Conservation (phyloP, 2,113 vertebrate species). For the Psittacara wagleri region DNA sequence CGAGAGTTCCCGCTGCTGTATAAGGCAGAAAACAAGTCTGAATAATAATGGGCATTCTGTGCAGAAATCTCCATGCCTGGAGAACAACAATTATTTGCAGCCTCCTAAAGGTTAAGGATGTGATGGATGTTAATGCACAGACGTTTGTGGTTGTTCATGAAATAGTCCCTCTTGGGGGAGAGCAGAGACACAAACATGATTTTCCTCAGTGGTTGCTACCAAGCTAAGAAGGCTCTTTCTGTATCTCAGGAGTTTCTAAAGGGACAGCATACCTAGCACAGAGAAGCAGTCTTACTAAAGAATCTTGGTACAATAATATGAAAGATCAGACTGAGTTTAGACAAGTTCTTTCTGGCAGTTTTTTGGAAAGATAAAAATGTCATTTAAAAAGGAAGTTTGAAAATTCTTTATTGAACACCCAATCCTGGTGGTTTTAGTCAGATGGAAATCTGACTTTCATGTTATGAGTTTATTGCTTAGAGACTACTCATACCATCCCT, state of each 20-base stretch:
- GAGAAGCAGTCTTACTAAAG: not conserved
- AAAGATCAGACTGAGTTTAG: not conserved
- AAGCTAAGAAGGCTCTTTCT: not conserved
- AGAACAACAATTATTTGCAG: not conserved
- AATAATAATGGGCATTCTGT: conserved; percentile 3
- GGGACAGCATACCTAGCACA: not conserved
- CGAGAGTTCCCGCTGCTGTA: not conserved
- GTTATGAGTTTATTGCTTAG: not conserved
- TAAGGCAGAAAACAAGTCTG: conserved; percentile 32
- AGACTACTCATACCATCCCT: not conserved
- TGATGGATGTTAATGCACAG: not conserved
- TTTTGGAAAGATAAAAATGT: not conserved
- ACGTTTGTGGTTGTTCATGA: not conserved
- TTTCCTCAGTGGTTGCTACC: not conserved
- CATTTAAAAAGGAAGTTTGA: not conserved
- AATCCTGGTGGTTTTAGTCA: not conserved
- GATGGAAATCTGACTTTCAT: not conserved
- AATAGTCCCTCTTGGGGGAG: not conserved
- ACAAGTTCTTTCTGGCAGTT: not conserved
- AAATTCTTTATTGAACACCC: not conserved
- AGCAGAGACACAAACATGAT: not conserved
- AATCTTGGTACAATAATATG: not conserved
- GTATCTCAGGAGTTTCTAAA: not conserved
- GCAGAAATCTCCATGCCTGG: not conserved
- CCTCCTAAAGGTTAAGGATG: conserved; percentile 29